A percentile compares a stretch with the other conserved stretches of the same genome.
phyloP scores from a whole-genome alignment of 2,113 vertebrate genomes.

The Morphnarchus princeps region DNA sequence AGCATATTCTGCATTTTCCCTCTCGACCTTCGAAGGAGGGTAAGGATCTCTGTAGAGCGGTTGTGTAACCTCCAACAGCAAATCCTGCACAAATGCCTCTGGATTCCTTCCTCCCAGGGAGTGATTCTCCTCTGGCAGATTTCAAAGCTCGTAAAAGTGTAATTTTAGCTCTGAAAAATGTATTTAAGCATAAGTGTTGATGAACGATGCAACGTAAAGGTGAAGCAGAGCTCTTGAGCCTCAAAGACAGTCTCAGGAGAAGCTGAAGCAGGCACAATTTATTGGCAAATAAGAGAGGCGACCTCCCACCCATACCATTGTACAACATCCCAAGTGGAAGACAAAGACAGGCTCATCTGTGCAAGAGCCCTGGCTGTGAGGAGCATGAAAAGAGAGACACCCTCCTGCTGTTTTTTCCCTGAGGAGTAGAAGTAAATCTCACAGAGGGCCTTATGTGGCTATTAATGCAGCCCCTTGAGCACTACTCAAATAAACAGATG shows the following conservation, averaged over 20 bases:
- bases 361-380: background rate
- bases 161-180: slow-evolving; percentile 24
- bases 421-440: background rate
- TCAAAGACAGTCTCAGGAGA: slow-evolving; percentile 4
- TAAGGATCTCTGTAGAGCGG: background rate
- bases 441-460: background rate
- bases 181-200: slow-evolving; percentile 27
- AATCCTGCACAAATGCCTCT: background rate
- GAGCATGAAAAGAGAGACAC: background rate
- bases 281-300: background rate
- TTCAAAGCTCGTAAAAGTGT: background rate
- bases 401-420: background rate
- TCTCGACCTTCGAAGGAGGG: background rate
- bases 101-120: background rate
- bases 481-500: background rate
- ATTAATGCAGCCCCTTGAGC: background rate
- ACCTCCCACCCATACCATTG: background rate
- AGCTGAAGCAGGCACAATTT: slow-evolving; percentile 10
- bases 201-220: slow-evolving; percentile 8
- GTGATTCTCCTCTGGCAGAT: background rate
- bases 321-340: background rate
- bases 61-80: background rate
- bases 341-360: background rate
- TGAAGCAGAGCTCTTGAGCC: slow-evolving; percentile 40
- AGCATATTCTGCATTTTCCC: slow-evolving; percentile 49